phyloP scores from a whole-genome alignment of 1,140 invertebrate species.

The Fopius arisanus region DNA sequence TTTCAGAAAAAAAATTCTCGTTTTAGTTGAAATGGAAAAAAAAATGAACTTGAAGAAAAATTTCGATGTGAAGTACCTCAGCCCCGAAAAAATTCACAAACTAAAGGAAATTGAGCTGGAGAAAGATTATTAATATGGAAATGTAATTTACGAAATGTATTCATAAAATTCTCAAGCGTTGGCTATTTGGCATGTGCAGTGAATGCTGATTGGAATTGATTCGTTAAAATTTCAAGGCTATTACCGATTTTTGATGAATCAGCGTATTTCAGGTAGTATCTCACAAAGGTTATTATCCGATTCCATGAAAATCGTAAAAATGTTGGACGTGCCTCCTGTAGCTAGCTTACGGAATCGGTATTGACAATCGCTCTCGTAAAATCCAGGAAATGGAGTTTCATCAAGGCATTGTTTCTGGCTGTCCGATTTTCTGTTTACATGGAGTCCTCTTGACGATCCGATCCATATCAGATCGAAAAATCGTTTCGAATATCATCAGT shows the following conservation, averaged over 20 bases:
- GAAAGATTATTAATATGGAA: too few species aligned
- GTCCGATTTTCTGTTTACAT: neutral
- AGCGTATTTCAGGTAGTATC: neutral
- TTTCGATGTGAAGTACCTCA: too few species aligned
- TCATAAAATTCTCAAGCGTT: neutral
- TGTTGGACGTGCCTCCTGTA: neutral
- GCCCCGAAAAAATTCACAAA: too few species aligned
- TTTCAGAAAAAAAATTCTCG: too few species aligned
- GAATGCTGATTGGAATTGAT: too few species aligned
- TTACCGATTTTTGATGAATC: neutral
- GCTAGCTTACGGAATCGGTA: neutral
- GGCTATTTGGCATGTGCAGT: neutral
- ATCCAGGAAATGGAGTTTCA: constrained; percentile 13
- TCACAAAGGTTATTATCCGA: neutral
- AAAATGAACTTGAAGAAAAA: too few species aligned
- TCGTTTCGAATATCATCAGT: neutral
- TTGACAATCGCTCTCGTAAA: neutral
- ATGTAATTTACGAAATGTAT: too few species aligned
- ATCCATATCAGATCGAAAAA: neutral
- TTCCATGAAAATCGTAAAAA: neutral
- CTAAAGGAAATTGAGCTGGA: too few species aligned
- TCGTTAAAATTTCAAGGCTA: neutral
- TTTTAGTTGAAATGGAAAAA: too few species aligned
- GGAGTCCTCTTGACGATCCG: neutral
- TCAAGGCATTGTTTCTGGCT: neutral